Conservation (phyloP, 2,113 vertebrate genomes). For the Mormyrus iriodes region DNA sequence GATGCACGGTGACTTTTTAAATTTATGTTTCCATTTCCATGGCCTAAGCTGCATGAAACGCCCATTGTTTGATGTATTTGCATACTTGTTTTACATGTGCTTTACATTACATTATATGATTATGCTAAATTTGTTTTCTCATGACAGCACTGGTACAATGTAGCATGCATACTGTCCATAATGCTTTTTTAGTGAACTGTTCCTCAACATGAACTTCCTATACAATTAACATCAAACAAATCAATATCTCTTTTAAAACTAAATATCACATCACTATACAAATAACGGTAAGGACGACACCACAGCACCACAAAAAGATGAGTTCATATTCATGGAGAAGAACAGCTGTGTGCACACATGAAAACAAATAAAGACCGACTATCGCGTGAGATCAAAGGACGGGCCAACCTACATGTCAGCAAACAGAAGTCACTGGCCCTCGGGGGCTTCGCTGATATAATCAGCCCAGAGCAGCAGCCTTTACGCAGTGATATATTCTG, state of each 20-base stretch:
- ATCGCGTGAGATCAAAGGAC: background rate
- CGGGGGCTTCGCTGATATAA: background rate
- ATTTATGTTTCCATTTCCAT: background rate
- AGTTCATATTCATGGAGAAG: background rate
- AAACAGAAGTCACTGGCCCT: background rate
- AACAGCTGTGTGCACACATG: background rate
- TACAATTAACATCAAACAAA: too few relatives aligned
- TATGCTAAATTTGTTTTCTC: background rate
- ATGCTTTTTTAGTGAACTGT: background rate
- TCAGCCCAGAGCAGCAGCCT: background rate
- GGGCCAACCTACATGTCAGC: background rate
- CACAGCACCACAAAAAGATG: background rate
- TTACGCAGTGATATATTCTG: background rate
- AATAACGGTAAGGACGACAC: background rate
- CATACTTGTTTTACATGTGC: constrained; percentile 7
- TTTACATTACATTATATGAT: background rate
- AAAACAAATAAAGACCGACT: background rate
- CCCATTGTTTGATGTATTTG: background rate
- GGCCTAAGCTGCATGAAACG: background rate
- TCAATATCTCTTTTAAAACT: too few relatives aligned
- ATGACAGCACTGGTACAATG: background rate
- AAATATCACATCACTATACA: too few relatives aligned
- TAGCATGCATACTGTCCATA: background rate
- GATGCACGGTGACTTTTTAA: background rate
- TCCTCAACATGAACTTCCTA: background rate